Conservation (phyloP, 1,140 invertebrate species). For the Drosophila willistoni region DNA sequence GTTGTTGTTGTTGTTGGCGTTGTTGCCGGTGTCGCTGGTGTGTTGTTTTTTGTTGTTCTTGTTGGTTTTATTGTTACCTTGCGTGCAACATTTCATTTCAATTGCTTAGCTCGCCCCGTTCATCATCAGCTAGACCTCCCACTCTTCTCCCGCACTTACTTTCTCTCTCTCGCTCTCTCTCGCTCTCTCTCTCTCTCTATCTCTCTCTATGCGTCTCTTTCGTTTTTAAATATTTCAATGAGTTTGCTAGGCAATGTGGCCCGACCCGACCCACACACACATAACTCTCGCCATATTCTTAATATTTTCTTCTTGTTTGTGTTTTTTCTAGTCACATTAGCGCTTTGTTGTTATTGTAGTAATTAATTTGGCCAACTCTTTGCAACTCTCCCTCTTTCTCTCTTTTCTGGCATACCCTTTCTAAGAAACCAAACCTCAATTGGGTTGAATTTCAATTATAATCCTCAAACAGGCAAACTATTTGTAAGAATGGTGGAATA, state of each 20-base stretch:
- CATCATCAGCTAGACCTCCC: neutral
- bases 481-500: no score
- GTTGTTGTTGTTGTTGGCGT: neutral
- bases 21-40: neutral
- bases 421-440: no score
- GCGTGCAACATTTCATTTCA: slow-evolving; percentile 25
- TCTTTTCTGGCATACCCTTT: neutral
- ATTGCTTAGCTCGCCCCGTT: slow-evolving; percentile 12
- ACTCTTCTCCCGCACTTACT: neutral
- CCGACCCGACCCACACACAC: neutral
- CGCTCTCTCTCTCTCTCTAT: neutral
- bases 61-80: slow-evolving; percentile 21
- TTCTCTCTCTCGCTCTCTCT: neutral
- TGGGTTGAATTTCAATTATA: no score
- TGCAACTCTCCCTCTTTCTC: neutral
- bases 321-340: slow-evolving; percentile 5
- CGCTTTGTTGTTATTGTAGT: slow-evolving; percentile 7
- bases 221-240: slow-evolving; percentile 9
- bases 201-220: neutral
- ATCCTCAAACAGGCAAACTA: no score
- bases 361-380: slow-evolving; percentile 6
- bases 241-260: slow-evolving; percentile 3
- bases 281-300: neutral
- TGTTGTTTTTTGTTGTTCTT: slow-evolving; percentile 2
- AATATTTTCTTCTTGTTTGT: neutral